Evolutionary conservation across 2,113 vertebrate species (phyloP).

Genomic region (Tupaia chinensis): DNA sequence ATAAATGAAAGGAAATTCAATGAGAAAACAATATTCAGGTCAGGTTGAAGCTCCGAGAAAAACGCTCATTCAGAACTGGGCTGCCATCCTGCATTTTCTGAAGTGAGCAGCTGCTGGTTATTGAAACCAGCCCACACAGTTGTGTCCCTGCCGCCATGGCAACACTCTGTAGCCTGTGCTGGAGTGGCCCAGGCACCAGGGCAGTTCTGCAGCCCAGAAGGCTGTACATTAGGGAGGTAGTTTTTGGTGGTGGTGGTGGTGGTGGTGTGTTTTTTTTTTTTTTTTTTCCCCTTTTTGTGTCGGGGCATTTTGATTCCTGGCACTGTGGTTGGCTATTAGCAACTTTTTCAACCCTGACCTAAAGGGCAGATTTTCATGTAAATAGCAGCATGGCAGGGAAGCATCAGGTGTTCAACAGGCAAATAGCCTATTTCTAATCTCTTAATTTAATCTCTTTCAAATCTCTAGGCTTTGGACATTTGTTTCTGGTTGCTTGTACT

Average conservation of each 20-base stretch:
- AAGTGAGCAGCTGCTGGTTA: slow-evolving; percentile 76
- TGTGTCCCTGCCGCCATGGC: slow-evolving; percentile 61
- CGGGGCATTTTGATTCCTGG: not conserved
- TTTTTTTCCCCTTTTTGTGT: not conserved
- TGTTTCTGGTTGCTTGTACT: not conserved
- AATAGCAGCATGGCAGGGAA: slow-evolving; percentile 49
- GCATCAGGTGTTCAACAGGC: not conserved
- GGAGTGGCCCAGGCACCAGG: slow-evolving; percentile 49
- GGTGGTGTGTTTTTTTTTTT: not conserved
- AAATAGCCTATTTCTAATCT: slow-evolving; percentile 48
- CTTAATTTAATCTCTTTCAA: slow-evolving; percentile 38
- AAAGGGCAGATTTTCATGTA: slow-evolving; percentile 12
- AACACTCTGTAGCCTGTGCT: slow-evolving; percentile 55
- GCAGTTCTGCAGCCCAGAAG: not conserved
- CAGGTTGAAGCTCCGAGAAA: slow-evolving; percentile 51
- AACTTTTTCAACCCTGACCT: slow-evolving; percentile 33
- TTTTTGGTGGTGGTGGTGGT: not conserved
- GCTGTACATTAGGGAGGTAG: slow-evolving; percentile 33
- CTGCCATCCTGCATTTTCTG: slow-evolving; percentile 65
- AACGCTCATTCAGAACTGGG: slow-evolving; percentile 56
- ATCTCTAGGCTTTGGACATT: slow-evolving; percentile 36
- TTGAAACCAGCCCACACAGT: slow-evolving; percentile 63
- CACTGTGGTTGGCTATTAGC: slow-evolving; percentile 13
- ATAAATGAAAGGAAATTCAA: slow-evolving; percentile 78
- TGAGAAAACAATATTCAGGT: slow-evolving; percentile 77